Percentiles rank a stretch among this genome's conserved stretches.
Evolutionary conservation across 2,888 invertebrate genomes (phyloP).

Genomic region (Ormyrus thymus): DNA sequence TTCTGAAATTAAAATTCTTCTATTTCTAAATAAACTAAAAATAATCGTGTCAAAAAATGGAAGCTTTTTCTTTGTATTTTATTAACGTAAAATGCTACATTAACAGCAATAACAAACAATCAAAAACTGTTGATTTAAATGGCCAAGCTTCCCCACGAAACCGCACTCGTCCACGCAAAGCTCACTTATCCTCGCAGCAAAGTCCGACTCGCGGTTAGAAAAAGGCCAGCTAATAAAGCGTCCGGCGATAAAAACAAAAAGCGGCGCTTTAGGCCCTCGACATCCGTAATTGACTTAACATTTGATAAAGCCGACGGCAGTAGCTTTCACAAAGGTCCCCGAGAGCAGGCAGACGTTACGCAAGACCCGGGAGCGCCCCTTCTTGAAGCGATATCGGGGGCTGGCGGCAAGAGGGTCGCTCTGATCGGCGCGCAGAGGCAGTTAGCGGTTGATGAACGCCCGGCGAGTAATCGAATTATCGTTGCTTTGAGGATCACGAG

Average conservation of each 20-base stretch:
- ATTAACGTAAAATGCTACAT: too few relatives aligned
- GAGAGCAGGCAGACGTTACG: neutral
- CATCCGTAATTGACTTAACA: conserved; percentile 48
- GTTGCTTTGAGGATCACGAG: conserved; percentile 74
- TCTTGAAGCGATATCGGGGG: neutral
- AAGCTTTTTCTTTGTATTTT: too few relatives aligned
- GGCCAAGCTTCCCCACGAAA: too few relatives aligned
- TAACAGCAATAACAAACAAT: too few relatives aligned
- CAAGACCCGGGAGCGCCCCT: too few relatives aligned
- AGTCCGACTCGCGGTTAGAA: too few relatives aligned
- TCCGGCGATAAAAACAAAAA: neutral
- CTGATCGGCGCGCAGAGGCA: neutral
- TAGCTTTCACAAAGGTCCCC: conserved; percentile 7
- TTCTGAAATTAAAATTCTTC: too few relatives aligned
- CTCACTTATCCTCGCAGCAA: too few relatives aligned
- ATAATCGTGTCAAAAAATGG: too few relatives aligned
- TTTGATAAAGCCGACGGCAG: conserved; percentile 37
- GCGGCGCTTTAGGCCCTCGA: conserved; percentile 17
- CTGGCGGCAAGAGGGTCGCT: conserved; percentile 27
- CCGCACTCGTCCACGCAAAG: too few relatives aligned
- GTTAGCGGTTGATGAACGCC: conserved; percentile 72
- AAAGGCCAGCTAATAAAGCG: conserved; percentile 11
- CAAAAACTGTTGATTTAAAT: too few relatives aligned
- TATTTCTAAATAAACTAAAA: too few relatives aligned
- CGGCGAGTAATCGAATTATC: conserved; percentile 73